Percentiles rank a stretch among this genome's conserved stretches.
Conservation (phyloP, 2,113 vertebrate genomes). For the Alexandromys fortis region DNA sequence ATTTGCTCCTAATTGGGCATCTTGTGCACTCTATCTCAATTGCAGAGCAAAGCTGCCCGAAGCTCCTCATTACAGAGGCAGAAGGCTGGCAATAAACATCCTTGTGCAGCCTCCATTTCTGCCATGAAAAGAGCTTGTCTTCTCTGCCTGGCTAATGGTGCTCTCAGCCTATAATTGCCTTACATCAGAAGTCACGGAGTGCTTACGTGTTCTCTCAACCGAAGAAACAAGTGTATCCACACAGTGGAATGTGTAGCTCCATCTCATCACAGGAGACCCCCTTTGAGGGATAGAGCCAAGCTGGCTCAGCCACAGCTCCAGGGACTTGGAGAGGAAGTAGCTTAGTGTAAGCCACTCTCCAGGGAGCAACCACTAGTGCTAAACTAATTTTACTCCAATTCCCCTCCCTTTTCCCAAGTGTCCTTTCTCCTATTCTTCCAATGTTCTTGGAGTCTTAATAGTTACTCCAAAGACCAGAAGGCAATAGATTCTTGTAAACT, state of each 20-base stretch:
- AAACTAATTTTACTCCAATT: background rate
- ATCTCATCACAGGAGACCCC: background rate
- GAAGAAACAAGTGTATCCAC: slow-evolving; percentile 13
- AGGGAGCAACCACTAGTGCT: background rate
- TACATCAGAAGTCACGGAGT: slow-evolving; percentile 20
- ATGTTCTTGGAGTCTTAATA: background rate
- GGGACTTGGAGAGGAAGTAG: background rate
- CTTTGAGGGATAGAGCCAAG: background rate
- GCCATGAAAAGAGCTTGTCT: slow-evolving; percentile 47
- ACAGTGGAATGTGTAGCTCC: background rate
- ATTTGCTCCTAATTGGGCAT: slow-evolving; percentile 41
- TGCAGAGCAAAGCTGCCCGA: slow-evolving; percentile 17
- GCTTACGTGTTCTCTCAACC: background rate
- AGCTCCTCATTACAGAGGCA: slow-evolving; percentile 58
- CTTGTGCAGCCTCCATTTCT: background rate
- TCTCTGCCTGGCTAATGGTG: slow-evolving; percentile 12
- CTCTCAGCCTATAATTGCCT: slow-evolving; percentile 41
- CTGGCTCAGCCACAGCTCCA: background rate
- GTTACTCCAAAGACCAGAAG: background rate
- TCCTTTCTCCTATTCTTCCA: background rate
- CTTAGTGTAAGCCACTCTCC: background rate
- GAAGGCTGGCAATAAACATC: slow-evolving; percentile 40
- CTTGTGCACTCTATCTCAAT: background rate
- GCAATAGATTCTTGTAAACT: background rate
- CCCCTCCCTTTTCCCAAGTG: background rate